Percentiles rank a stretch among this genome's conserved stretches.
These are phyloP conservation scores for Anadara kagoshimensis DNA, from an alignment of 1,140 invertebrate genomes.

Conservation along the genomic window DNA sequence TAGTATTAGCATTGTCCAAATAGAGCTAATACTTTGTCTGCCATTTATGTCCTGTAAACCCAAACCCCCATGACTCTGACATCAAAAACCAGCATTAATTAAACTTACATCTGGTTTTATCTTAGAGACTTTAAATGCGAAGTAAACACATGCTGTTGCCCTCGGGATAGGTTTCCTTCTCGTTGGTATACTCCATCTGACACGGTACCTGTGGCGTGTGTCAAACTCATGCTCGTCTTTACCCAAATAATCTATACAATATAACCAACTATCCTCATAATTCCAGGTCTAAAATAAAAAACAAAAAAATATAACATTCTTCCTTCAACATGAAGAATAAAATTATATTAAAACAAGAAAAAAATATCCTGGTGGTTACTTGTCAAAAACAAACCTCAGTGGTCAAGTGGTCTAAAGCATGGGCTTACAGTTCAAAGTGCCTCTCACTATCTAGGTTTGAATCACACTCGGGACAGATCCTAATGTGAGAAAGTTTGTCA, in stretches of 20 bases:
- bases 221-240: slow-evolving; percentile 70
- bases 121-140: slow-evolving; percentile 73
- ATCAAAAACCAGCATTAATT: neutral
- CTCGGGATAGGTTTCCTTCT: slow-evolving; percentile 72
- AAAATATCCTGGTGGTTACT: too few species aligned
- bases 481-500: too few species aligned
- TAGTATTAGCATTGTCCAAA: too few species aligned
- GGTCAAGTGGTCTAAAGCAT: too few species aligned
- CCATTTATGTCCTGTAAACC: too few species aligned
- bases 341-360: too few species aligned
- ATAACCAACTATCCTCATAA: slow-evolving; percentile 72
- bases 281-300: slow-evolving; percentile 70
- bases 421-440: too few species aligned
- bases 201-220: slow-evolving; percentile 65
- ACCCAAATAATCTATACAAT: slow-evolving; percentile 71
- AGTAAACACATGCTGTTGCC: slow-evolving; percentile 72
- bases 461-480: too few species aligned
- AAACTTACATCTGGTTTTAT: slow-evolving; percentile 70
- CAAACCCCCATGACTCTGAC: too few species aligned
- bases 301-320: neutral
- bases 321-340: neutral
- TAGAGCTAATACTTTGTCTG: too few species aligned
- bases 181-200: slow-evolving; percentile 73
- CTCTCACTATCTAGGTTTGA: too few species aligned
- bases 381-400: too few species aligned